Evolutionary conservation across 2,888 invertebrate genomes (phyloP).

Genomic region (Oligia latruncula): DNA sequence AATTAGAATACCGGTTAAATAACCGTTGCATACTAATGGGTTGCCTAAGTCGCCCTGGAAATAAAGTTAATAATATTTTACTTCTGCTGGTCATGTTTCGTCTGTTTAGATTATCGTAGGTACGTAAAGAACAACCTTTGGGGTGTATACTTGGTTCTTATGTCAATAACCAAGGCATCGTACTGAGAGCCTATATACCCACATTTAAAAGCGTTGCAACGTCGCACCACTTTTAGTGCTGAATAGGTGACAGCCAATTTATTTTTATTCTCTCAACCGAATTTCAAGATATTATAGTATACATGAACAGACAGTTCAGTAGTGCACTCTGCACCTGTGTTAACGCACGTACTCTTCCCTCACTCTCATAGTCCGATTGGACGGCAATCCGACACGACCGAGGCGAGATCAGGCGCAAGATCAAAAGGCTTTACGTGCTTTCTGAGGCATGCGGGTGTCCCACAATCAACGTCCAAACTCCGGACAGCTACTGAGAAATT

Average conservation of each 20-base stretch:
- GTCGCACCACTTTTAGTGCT: neutral
- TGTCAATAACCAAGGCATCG: too few relatives aligned
- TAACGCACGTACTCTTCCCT: neutral
- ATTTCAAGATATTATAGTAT: neutral
- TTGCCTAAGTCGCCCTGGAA: conserved; percentile 34
- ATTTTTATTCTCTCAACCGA: neutral
- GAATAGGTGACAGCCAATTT: too few relatives aligned
- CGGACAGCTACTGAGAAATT: neutral
- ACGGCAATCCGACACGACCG: neutral
- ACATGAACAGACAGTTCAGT: neutral
- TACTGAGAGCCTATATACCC: neutral
- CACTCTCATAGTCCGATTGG: too few relatives aligned
- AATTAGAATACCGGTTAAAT: conserved; percentile 15
- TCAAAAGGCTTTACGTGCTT: neutral
- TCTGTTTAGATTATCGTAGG: too few relatives aligned
- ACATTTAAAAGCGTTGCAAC: neutral
- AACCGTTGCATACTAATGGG: conserved; percentile 26
- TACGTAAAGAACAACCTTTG: neutral
- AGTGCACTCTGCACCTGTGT: neutral
- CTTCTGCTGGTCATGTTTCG: neutral
- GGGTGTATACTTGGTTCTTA: neutral
- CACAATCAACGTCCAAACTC: neutral
- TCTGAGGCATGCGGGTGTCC: too few relatives aligned
- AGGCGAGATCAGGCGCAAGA: neutral
- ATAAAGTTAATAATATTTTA: neutral